These are phyloP conservation scores for Leptinotarsa peninsularis DNA, from an alignment of 2,888 invertebrate genomes.

Conservation along the genomic window DNA sequence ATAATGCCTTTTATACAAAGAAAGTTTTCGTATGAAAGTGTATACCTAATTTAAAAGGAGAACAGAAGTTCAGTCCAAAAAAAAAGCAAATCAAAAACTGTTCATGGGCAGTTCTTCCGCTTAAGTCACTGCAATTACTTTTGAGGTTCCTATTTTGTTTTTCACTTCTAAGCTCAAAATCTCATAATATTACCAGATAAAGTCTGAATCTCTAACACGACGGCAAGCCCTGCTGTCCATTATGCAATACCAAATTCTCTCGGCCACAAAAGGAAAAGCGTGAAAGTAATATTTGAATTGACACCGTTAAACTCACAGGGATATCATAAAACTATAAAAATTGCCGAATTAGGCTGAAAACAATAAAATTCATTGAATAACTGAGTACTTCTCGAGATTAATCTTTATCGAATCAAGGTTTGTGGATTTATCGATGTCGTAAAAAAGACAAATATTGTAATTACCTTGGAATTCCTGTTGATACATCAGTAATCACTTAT, in stretches of 20 bases:
- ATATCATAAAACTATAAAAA: neutral
- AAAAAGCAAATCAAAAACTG: too few relatives aligned
- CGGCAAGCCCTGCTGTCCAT: neutral
- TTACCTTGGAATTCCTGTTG: neutral
- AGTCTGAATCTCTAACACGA: too few relatives aligned
- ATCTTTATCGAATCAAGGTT: neutral
- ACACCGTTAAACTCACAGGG: neutral
- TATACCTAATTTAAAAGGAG: too few relatives aligned
- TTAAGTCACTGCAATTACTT: too few relatives aligned
- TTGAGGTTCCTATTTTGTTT: too few relatives aligned
- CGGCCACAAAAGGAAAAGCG: neutral
- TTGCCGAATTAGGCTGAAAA: neutral
- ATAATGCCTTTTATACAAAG: too few relatives aligned
- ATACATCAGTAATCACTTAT: neutral
- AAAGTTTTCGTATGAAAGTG: too few relatives aligned
- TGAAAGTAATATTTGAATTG: neutral
- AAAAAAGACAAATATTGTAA: neutral
- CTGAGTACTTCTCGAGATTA: neutral
- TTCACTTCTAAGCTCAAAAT: too few relatives aligned
- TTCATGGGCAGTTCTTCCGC: too few relatives aligned
- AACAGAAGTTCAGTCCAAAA: too few relatives aligned
- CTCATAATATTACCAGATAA: too few relatives aligned
- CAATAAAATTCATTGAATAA: neutral
- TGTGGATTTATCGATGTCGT: neutral
- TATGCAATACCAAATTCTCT: neutral